Conservation (phyloP, 2,888 invertebrate genomes). For the Heliconius erato region DNA sequence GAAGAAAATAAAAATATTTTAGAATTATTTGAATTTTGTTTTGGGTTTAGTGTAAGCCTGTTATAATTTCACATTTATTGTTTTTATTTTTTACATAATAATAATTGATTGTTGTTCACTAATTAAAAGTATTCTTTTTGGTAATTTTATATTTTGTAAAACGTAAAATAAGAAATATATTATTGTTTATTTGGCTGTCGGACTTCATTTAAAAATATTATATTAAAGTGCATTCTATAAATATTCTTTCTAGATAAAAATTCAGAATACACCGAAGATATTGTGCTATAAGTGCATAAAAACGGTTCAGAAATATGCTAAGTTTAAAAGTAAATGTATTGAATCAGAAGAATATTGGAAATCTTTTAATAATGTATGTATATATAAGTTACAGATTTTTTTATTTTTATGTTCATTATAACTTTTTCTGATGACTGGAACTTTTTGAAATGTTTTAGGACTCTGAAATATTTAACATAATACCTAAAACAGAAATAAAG, state of each 20-base stretch:
- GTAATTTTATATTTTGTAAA: too few species aligned
- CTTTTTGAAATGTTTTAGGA: neutral
- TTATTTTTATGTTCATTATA: neutral
- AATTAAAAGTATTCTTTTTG: too few species aligned
- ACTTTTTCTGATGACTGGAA: neutral
- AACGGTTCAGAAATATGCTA: slow-evolving; percentile 25
- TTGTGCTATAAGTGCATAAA: slow-evolving; percentile 27
- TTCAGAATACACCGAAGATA: slow-evolving; percentile 10
- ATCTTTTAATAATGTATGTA: slow-evolving; percentile 14
- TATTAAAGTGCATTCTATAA: neutral
- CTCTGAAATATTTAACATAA: neutral
- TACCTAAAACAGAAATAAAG: slow-evolving; percentile 17
- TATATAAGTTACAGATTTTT: neutral
- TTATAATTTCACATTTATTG: neutral
- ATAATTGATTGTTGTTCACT: neutral
- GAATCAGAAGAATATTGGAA: slow-evolving; percentile 29
- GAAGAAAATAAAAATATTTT: slow-evolving; percentile 26
- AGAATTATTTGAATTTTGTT: slow-evolving; percentile 33
- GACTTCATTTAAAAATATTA: neutral
- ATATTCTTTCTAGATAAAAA: neutral
- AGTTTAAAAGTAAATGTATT: slow-evolving; percentile 30
- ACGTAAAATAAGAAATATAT: neutral
- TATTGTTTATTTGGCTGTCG: too few species aligned
- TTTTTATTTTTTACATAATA: neutral
- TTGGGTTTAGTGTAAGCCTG: slow-evolving; percentile 25